Evolutionary conservation across 2,888 invertebrate genomes (phyloP), one percentile per base, ranked within the genome.

Genomic region (Candidula unifasciata): DNA sequence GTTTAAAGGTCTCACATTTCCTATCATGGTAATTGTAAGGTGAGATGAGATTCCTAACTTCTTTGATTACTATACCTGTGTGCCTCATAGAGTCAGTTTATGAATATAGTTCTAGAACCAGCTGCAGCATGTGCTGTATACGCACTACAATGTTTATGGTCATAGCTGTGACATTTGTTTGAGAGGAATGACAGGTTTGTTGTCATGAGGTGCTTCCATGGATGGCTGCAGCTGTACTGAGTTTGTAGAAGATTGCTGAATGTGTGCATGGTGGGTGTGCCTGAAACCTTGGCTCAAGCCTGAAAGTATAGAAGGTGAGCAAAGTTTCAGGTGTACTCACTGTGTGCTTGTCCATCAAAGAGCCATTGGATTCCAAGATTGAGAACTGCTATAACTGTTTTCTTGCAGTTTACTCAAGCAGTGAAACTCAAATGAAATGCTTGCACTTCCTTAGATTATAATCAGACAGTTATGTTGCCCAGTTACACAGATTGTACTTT

Each of bases 321-420:
- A 94, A 94, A 94, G 93, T 93, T 94, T 94, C 93, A 94, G 94
- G 94, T 93, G 93, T 93, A 89, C 90, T 86, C 78, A 85, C 84
- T 77, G 79, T 82, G 80, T 80, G 77, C 83, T 57, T 52, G 60
- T 27, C 71, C 88, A 86, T n/a, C 88, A 76, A 24, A 73, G 79
- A 64, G 27, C 21, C 21, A 69, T n/a, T 6, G 16, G 18, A 30
- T 18, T n/a, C 54, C 1, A 30, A 27, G 30, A 27, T 44, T 52
- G 52, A n/a, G 13, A 21, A 1, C 21, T 30, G n/a, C 54, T 54
- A 16, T 2, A 5, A 27, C 52, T 73, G 2, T 37, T 24, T n/a
- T n/a, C n/a, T n/a, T 16, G 33, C 33, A 68, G 18, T 44, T 44
- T 44, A 44, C 13, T 44, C 44, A 44, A 13, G 44, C 44, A 44